phyloP scores from a whole-genome alignment of 2,888 invertebrate genomes.

The Sympetrum striolatum region DNA sequence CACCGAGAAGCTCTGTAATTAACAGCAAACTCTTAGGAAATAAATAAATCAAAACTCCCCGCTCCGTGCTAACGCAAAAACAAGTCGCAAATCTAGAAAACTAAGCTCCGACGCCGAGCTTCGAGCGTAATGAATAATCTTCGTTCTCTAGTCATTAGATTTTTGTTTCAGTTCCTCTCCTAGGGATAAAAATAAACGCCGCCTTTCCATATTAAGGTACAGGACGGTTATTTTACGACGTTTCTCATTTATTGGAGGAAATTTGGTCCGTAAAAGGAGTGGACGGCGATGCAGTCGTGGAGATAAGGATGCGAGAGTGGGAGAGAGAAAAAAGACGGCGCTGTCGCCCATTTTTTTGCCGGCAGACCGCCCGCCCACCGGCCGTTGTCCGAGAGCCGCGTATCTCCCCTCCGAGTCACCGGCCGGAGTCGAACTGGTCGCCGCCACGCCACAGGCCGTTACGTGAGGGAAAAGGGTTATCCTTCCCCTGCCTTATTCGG shows the following conservation, averaged over 20 bases:
- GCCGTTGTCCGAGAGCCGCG: background rate
- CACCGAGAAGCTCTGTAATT: too few species aligned
- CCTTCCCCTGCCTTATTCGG: background rate
- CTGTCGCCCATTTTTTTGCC: slow-evolving; percentile 4
- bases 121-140: background rate
- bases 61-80: too few species aligned
- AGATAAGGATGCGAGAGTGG: background rate
- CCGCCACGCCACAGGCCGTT: background rate
- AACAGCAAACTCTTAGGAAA: too few species aligned
- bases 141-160: background rate
- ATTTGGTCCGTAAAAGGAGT: background rate
- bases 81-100: too few species aligned
- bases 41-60: too few species aligned
- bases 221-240: background rate
- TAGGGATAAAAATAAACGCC: background rate
- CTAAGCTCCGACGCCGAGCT: background rate
- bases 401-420: background rate
- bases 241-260: background rate
- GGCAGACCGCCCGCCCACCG: slow-evolving; percentile 13
- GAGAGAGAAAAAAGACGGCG: slow-evolving; percentile 1
- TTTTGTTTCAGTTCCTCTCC: background rate
- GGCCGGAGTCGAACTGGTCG: background rate
- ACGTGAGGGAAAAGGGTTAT: too few species aligned
- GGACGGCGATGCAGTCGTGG: background rate
- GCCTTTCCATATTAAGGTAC: background rate